These are phyloP conservation scores for Narcine bancroftii DNA, from an alignment of 2,113 vertebrate genomes.

Conservation along the genomic window DNA sequence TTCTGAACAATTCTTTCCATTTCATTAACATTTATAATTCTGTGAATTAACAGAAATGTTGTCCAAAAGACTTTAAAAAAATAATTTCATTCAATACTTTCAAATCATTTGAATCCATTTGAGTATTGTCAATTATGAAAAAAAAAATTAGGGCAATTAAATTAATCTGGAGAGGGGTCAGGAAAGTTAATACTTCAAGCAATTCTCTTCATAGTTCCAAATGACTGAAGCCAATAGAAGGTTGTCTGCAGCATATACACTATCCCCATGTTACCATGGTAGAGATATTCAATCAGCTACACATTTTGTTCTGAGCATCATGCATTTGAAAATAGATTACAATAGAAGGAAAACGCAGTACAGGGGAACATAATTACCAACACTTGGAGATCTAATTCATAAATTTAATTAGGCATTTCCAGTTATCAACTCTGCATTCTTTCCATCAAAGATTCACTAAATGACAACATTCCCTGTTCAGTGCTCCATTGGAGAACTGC, in stretches of 20 bases:
- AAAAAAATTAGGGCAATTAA: slow-evolving; percentile 50
- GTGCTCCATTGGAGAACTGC: too few relatives aligned
- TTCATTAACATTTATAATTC: slow-evolving; percentile 40
- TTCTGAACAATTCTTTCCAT: slow-evolving; percentile 6
- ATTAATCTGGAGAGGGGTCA: slow-evolving; percentile 38
- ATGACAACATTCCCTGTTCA: too few relatives aligned
- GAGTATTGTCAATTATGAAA: slow-evolving; percentile 41
- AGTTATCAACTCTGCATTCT: too few relatives aligned
- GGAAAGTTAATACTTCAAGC: slow-evolving; percentile 39
- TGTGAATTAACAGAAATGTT: slow-evolving; percentile 45
- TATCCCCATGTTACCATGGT: not conserved
- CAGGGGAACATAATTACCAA: too few relatives aligned
- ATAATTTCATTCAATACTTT: slow-evolving; percentile 44
- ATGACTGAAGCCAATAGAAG: slow-evolving; percentile 32
- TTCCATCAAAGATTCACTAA: too few relatives aligned
- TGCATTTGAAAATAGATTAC: too few relatives aligned
- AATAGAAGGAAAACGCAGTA: too few relatives aligned
- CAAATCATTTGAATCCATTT: slow-evolving; percentile 45
- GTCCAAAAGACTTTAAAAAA: slow-evolving; percentile 47
- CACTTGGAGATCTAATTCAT: too few relatives aligned
- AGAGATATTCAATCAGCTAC: too few relatives aligned
- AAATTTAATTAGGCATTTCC: too few relatives aligned
- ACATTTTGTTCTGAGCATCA: too few relatives aligned
- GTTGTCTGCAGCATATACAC: not conserved
- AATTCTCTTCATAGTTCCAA: slow-evolving; percentile 42